Base-by-base conservation (phyloP, 2,797 vertebrate species). In the Lepilemur septentrionalis region DNA sequence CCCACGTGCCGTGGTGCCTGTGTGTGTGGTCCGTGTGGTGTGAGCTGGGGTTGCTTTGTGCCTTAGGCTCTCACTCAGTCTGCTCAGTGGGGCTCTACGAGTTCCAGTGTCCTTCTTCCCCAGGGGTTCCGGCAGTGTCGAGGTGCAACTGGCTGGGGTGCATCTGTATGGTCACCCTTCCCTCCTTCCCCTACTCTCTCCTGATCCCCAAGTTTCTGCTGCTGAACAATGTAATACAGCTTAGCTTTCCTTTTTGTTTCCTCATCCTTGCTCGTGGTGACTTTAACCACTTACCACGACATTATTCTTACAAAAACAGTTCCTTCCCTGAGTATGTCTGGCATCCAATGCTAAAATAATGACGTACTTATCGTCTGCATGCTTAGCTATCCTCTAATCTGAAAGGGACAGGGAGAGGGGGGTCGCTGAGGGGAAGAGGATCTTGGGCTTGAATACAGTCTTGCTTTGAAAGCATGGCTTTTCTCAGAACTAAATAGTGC, bases 1-100 rank as follows among this genome's bases (percentile, higher is more conserved):
- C 38, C 23, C 80, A 14, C 3, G 2, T 3, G 30, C 25, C 0
- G 3, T 9, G 4, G 25, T 6, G 2, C n/a, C 8, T 7, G 4
- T 18, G 3, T 46, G 7, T 4, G 1, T 1, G 38, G 28, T 23
- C 28, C 35, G 7, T 4, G 2, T 2, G 38, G 28, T 20, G 23
- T 46, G 28, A 89, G 15, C 14, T 22, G 9, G 10, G 32, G 67
- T 5, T 28, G 35, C n/a, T 81, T 38, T 81, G 35, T 4, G 57
- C 22, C 46, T 48, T 13, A 0, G n/a, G 38, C 23, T 75, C 30
- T 15, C 38, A 20, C 23, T 38, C n/a, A 14, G 1, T 12, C 25
- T 63, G 22, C 18, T 25, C 6, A 30, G 3, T n/a, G 41, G 10
- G 13, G 1, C 9, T 75, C 25, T 18, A 0, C 23, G 25, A 3